Percentiles rank a stretch among this genome's conserved stretches.
phyloP scores from a whole-genome alignment of 1,140 invertebrate species.

The Leptinotarsa texana region DNA sequence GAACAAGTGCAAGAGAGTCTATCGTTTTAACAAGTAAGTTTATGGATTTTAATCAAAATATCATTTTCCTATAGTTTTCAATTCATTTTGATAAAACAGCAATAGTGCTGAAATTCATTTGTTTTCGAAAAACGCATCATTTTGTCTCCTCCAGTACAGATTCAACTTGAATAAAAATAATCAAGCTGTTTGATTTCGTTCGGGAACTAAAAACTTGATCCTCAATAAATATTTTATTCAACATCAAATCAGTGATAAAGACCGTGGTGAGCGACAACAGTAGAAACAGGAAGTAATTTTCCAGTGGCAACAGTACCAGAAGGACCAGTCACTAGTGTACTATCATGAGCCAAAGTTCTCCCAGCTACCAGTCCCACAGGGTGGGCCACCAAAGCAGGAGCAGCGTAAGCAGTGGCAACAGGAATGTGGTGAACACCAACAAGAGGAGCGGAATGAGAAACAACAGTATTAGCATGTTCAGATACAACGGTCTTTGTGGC shows the following conservation, averaged over 20 bases:
- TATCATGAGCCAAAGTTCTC: neutral
- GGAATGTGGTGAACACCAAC: constrained; percentile 29
- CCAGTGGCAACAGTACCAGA: constrained; percentile 24
- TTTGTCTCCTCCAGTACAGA: too few species aligned
- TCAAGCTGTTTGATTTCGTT: too few species aligned
- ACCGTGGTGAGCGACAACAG: constrained; percentile 18
- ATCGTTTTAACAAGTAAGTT: too few species aligned
- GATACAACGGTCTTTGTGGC: constrained; percentile 15
- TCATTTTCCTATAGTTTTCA: too few species aligned
- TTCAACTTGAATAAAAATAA: too few species aligned
- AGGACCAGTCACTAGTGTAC: constrained; percentile 19
- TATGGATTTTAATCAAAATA: too few species aligned
- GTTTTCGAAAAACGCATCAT: too few species aligned
- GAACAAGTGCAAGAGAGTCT: too few species aligned
- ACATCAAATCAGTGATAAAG: constrained; percentile 10
- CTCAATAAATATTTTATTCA: too few species aligned
- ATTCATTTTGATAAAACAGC: too few species aligned
- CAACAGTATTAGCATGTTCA: constrained; percentile 26
- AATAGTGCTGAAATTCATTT: too few species aligned
- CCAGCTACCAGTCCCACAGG: neutral
- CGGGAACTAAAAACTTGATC: too few species aligned
- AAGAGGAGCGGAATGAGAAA: constrained; percentile 15
- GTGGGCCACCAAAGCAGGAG: constrained; percentile 24
- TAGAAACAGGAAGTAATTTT: neutral
- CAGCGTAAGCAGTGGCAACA: constrained; percentile 24